A percentile compares a stretch with the other conserved stretches of the same genome.
Conservation (phyloP, 2,888 invertebrate genomes). For the Nephrotoma flavescens region DNA sequence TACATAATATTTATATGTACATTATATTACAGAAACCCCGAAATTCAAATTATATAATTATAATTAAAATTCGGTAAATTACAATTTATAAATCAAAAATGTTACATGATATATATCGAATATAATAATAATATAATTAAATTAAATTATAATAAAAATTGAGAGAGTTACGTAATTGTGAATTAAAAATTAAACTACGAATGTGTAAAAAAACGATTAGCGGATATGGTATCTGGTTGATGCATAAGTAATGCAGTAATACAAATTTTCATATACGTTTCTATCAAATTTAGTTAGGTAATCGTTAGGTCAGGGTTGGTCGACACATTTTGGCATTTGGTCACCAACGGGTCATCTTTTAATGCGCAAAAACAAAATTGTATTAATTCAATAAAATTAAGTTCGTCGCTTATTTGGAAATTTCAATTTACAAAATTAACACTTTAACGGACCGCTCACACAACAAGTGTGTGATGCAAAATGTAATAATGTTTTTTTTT, state of each 20-base stretch:
- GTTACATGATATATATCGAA: neutral
- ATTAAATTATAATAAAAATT: neutral
- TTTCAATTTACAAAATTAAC: no score
- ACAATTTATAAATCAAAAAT: neutral
- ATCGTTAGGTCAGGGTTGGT: no score
- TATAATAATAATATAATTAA: neutral
- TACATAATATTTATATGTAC: neutral
- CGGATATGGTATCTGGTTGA: neutral
- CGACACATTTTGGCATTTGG: no score
- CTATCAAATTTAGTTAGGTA: no score
- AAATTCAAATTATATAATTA: neutral
- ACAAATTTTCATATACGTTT: no score
- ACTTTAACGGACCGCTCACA: no score
- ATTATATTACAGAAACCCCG: neutral
- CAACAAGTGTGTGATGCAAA: no score
- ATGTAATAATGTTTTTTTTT: no score
- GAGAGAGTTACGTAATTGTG: neutral
- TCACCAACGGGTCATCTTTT: no score
- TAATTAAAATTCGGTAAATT: neutral
- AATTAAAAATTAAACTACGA: neutral
- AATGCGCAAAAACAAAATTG: no score
- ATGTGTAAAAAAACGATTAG: neutral
- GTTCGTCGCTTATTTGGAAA: no score
- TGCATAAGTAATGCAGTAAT: neutral
- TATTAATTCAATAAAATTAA: no score